Evolutionary conservation across 2,888 invertebrate species (phyloP).

Genomic region (Acanthosepion pharaonis): DNA sequence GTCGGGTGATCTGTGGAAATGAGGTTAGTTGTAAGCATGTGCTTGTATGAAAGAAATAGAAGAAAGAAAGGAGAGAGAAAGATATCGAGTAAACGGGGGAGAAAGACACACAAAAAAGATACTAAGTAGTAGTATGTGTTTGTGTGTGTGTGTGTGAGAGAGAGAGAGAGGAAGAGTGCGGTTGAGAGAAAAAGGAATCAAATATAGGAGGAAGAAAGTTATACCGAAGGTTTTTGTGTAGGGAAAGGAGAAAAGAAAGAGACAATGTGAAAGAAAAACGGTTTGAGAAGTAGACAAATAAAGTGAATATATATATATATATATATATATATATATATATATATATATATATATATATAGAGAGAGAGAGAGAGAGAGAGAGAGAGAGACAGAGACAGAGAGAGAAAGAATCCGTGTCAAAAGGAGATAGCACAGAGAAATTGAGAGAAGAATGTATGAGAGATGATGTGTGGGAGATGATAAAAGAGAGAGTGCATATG

Average conservation of each 20-base stretch:
- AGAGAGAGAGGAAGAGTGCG: not conserved
- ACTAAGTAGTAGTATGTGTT: not conserved
- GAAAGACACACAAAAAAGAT: not conserved
- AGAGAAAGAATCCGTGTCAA: not conserved
- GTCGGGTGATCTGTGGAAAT: too few species aligned
- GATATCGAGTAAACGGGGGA: not conserved
- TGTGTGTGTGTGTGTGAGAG: not conserved
- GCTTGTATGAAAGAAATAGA: not conserved
- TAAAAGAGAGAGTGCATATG: not conserved
- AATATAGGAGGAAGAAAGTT: not conserved
- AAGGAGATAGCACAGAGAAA: not conserved
- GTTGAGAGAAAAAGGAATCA: not conserved
- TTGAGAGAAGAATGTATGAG: not conserved
- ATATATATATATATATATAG: not conserved
- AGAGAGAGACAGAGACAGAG: slow-evolving; percentile 24
- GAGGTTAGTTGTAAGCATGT: too few species aligned
- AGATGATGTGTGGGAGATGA: not conserved
- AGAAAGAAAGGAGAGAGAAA: not conserved
- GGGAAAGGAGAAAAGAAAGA: too few species aligned
- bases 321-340: too few species aligned
- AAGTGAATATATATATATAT: too few species aligned
- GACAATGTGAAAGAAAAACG: not conserved
- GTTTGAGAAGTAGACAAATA: not conserved
- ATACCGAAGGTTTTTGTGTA: too few species aligned
- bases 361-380: not conserved